Conservation (phyloP, 2,888 invertebrate genomes). For the Mactromeris polynyma region DNA sequence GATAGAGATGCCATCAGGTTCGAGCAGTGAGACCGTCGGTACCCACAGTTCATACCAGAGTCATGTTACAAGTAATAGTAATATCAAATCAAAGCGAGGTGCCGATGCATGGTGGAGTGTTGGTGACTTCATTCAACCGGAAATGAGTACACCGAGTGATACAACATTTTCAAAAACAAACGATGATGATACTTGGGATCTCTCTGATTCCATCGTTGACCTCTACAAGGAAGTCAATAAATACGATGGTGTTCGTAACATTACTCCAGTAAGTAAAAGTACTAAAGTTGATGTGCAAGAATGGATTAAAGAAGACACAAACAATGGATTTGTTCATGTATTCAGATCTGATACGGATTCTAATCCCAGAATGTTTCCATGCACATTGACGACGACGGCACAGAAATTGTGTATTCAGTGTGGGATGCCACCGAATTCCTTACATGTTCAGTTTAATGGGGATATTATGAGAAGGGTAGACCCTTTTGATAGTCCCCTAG, state of each 20-base stretch:
- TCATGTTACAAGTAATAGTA: constrained; percentile 45
- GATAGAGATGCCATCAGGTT: constrained; percentile 72
- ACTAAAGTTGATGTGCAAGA: constrained; percentile 73
- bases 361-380: constrained; percentile 84
- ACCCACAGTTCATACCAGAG: constrained; percentile 55
- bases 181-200: constrained; percentile 86
- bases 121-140: constrained; percentile 76
- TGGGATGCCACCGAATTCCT: constrained; percentile 84
- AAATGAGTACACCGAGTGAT: constrained; percentile 74
- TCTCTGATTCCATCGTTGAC: constrained; percentile 86
- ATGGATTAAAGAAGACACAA: constrained; percentile 84
- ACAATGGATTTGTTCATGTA: constrained; percentile 86
- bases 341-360: constrained; percentile 81
- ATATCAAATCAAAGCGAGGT: constrained; percentile 55
- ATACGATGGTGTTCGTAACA: constrained; percentile 63
- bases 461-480: constrained; percentile 86
- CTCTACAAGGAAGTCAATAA: constrained; percentile 80
- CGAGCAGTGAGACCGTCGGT: constrained; percentile 65
- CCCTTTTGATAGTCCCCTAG: constrained; percentile 86
- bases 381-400: constrained; percentile 85
- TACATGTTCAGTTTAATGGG: constrained; percentile 87
- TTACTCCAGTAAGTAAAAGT: constrained; percentile 35
- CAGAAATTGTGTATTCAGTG: constrained; percentile 85
- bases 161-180: constrained; percentile 70
- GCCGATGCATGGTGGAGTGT: constrained; percentile 83